Percentiles rank a stretch among this genome's conserved stretches.
Conservation (phyloP, 2,888 invertebrate species). For the Drosophila prolongata region DNA sequence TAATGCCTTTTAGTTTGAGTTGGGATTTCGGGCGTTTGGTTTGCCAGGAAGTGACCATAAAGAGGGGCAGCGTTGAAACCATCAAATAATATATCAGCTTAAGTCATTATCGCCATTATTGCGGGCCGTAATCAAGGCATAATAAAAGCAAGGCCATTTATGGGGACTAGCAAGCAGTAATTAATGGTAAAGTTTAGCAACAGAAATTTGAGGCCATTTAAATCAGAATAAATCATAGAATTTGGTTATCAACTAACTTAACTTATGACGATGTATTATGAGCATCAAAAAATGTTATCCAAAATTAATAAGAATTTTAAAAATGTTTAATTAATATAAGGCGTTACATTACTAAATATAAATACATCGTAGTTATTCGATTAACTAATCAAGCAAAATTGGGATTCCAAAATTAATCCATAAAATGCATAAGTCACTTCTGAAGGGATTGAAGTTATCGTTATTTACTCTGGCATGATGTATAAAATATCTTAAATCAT, state of each 20-base stretch:
- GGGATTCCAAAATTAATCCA: not conserved
- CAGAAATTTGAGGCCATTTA: too few species aligned
- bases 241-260: too few species aligned
- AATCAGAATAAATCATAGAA: too few species aligned
- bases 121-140: conserved; percentile 2
- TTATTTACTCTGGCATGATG: not conserved
- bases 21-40: conserved; percentile 8
- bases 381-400: too few species aligned
- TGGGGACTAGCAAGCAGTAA: not conserved
- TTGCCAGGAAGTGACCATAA: conserved; percentile 39
- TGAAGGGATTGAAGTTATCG: not conserved
- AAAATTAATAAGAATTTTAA: too few species aligned
- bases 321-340: too few species aligned
- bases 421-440: not conserved
- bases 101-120: conserved; percentile 26
- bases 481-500: not conserved
- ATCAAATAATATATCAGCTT: conserved; percentile 19
- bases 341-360: too few species aligned
- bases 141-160: conserved; percentile 1
- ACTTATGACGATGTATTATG: too few species aligned
- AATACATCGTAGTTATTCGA: too few species aligned
- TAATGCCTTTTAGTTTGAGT: conserved; percentile 28
- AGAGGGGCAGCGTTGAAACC: not conserved
- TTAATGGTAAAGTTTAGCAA: not conserved
- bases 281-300: too few species aligned